Evolutionary conservation across 2,888 invertebrate genomes (phyloP).

Genomic region (Tetrapedia diversipes): DNA sequence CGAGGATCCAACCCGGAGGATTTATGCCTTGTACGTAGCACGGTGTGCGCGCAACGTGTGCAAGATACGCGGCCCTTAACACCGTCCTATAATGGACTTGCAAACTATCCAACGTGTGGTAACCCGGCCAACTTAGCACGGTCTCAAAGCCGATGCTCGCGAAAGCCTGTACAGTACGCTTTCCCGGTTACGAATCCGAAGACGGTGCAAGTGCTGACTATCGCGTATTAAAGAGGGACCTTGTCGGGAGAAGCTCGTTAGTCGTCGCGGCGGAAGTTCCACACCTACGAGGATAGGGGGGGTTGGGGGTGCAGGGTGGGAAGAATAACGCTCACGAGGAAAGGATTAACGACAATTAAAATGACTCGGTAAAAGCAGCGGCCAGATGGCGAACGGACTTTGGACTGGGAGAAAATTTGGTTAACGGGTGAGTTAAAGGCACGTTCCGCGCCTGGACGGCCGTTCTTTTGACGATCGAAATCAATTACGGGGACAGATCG

Average conservation of each 20-base stretch:
- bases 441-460: conserved; percentile 20
- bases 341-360: conserved; percentile 33
- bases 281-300: no score
- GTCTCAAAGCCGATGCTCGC: conserved; percentile 58
- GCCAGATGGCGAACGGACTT: not conserved
- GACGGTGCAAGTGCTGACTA: conserved; percentile 56
- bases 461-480: conserved; percentile 38
- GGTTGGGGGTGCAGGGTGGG: no score
- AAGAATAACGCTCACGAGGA: conserved; percentile 1
- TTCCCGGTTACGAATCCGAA: conserved; percentile 47
- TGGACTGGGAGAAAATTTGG: conserved; percentile 1
- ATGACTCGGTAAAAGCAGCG: not conserved
- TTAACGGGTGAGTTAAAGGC: conserved; percentile 28
- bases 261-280: not conserved
- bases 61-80: conserved; percentile 61
- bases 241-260: conserved; percentile 50
- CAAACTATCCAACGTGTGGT: conserved; percentile 64
- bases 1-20: conserved; percentile 23
- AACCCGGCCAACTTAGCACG: conserved; percentile 62
- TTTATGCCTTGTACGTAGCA: conserved; percentile 24
- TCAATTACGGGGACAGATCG: conserved; percentile 46
- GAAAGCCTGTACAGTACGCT: conserved; percentile 52
- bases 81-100: conserved; percentile 67
- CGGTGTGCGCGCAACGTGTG: conserved; percentile 20
- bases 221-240: conserved; percentile 47